Evolutionary conservation across 2,888 invertebrate genomes (phyloP), one percentile per base, ranked within the genome.

Genomic region (Chromoteleia sp.): DNA sequence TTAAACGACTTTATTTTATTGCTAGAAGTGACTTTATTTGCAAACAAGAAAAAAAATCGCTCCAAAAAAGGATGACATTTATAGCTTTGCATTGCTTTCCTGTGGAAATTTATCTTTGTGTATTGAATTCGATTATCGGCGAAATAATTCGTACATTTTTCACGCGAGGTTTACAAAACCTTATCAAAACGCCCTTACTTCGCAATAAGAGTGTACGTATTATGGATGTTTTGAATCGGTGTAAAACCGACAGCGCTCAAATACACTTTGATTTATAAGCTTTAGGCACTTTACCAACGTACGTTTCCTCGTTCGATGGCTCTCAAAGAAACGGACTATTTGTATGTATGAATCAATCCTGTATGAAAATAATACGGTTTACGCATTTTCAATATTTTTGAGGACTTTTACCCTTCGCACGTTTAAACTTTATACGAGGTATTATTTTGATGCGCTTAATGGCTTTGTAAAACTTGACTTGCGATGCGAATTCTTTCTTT

Each of bases 41-140:
- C 6, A 12, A 15, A 1, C 10, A 14, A 15, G 36, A 15, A 54
- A 30, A 33, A 8, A 19, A 15, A 8, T 12, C 10, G 14, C 0
- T 8, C 0, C 1, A 4, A 15, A 54, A 10, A 56, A 56, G 17
- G n/a, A 10, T 29, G 33, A 15, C 17, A 1, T 8, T 50, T 12
- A 50, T 15, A 6, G 12, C 50, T n/a, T 3, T 5, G 5, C 7
- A 52, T 30, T 14, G 29, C 15, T 52, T 52, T 61, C 15, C 2
- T 10, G 30, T 61, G 43, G 8, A 43, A 36, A 65, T 50, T 36
- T 21, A 39, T 17, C 25, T 25, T 14, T 15, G 17, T 21, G 12
- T 10, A 36, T 36, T 48, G 48, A 54, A 41, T 54, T 54, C 54
- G 67, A 50, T 67, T 67, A 67, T 67, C 54, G 19, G 29, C 17